Evolutionary conservation across 2,797 vertebrate genomes (phyloP).

Genomic region (Cyprinodon diabolis): DNA sequence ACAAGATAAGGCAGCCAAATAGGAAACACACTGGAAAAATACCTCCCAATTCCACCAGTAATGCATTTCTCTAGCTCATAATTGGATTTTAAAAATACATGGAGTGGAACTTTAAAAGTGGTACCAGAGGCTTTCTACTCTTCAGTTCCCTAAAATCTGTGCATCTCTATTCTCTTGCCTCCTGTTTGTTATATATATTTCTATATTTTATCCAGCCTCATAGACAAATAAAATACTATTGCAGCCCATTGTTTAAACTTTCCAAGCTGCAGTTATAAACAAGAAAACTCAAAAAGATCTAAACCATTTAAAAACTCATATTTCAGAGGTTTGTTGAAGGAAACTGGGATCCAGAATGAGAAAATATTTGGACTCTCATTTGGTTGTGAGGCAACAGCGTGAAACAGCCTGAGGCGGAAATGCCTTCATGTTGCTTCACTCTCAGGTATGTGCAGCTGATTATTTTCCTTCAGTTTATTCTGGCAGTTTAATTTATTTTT

Average conservation of each 20-base stretch:
- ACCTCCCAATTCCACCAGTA: conserved; percentile 34
- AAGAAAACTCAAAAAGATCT: conserved; percentile 31
- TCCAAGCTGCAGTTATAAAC: conserved; percentile 22
- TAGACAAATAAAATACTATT: neutral
- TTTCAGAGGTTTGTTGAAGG: neutral
- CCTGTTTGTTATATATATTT: conserved; percentile 16
- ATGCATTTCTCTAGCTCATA: conserved; percentile 59
- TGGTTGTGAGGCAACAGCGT: conserved; percentile 45
- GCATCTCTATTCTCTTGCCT: conserved; percentile 6
- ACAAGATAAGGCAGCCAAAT: conserved; percentile 28
- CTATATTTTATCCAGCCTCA: conserved; percentile 25
- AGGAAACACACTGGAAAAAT: conserved; percentile 49
- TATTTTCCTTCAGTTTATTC: conserved; percentile 13
- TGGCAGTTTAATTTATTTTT: conserved; percentile 29
- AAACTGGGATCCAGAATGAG: conserved; percentile 10
- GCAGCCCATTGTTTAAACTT: conserved; percentile 23
- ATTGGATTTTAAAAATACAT: conserved; percentile 76
- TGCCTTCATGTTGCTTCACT: conserved; percentile 15
- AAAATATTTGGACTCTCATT: conserved; percentile 28
- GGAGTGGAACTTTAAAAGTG: conserved; percentile 36
- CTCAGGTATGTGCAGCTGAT: conserved; percentile 24
- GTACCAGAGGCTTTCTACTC: conserved; percentile 27
- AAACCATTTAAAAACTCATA: neutral
- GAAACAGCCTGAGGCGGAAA: conserved; percentile 30
- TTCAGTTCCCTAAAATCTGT: conserved; percentile 15